Percentiles rank a stretch among this genome's conserved stretches.
Evolutionary conservation across 2,113 vertebrate species (phyloP).

Genomic region (Microcebus jonahi): DNA sequence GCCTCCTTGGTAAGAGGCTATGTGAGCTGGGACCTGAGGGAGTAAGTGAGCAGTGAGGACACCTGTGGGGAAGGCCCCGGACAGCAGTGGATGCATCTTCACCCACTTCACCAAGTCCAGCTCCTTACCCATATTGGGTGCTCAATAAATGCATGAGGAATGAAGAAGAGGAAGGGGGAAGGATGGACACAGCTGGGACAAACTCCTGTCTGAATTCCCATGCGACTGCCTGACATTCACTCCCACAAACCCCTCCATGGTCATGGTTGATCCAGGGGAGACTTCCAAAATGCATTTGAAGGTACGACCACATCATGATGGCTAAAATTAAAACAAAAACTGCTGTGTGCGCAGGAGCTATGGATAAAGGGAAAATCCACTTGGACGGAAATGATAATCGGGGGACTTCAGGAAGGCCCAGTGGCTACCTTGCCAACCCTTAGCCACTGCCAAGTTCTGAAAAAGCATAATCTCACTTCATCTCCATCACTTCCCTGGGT

Average conservation of each 20-base stretch:
- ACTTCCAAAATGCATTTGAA: neutral
- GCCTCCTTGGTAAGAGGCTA: neutral
- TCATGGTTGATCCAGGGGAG: neutral
- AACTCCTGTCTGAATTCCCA: neutral
- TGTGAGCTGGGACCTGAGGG: neutral
- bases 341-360: neutral
- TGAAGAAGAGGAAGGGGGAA: neutral
- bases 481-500: neutral
- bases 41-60: neutral
- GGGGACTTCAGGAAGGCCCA: neutral
- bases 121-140: neutral
- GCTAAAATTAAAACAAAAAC: neutral
- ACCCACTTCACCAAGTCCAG: accelerated
- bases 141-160: neutral
- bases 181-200: neutral
- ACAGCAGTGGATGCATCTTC: neutral
- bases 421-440: neutral
- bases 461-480: neutral
- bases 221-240: accelerated
- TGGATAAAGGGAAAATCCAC: neutral
- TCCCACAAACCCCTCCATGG: too few relatives aligned
- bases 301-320: neutral
- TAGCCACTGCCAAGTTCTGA: neutral
- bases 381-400: neutral
- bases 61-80: neutral